These are phyloP conservation scores for Ia io DNA, from an alignment of 2,113 vertebrate genomes.

Conservation along the genomic window DNA sequence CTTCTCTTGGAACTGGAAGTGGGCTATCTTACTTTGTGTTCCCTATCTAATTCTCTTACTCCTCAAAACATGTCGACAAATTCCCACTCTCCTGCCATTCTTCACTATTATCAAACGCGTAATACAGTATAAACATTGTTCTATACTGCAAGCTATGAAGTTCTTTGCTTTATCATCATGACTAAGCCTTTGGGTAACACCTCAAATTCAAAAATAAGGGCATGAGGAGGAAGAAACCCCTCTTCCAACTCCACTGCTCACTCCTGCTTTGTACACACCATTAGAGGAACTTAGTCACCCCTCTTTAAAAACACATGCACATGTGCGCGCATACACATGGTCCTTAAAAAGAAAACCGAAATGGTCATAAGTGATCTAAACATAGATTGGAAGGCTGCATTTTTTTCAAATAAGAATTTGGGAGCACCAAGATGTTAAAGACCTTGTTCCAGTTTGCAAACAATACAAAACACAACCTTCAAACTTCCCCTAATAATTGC, in stretches of 20 bases:
- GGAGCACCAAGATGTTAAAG: constrained; percentile 17
- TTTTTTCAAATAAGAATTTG: not conserved
- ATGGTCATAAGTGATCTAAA: constrained; percentile 5
- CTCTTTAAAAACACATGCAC: not conserved
- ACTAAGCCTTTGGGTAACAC: constrained; percentile 62
- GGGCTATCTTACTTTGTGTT: constrained; percentile 18
- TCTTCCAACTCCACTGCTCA: not conserved
- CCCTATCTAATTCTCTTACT: constrained; percentile 52
- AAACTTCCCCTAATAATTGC: not conserved
- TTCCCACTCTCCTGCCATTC: constrained; percentile 46
- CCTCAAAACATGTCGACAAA: constrained; percentile 57
- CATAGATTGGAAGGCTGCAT: not conserved
- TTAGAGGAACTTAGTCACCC: not conserved
- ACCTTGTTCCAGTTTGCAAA: not conserved
- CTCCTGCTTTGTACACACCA: not conserved
- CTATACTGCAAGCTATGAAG: constrained; percentile 27
- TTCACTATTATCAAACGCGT: constrained; percentile 50
- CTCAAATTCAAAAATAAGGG: constrained; percentile 19
- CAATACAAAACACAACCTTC: not conserved
- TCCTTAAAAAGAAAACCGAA: constrained; percentile 20
- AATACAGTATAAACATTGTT: constrained; percentile 26
- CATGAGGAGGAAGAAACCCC: not conserved
- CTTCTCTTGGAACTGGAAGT: constrained; percentile 13
- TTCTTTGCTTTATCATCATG: constrained; percentile 64
- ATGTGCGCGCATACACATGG: not conserved